These are phyloP conservation scores for Colinus virginianus DNA, from an alignment of 2,113 vertebrate genomes.

Conservation along the genomic window DNA sequence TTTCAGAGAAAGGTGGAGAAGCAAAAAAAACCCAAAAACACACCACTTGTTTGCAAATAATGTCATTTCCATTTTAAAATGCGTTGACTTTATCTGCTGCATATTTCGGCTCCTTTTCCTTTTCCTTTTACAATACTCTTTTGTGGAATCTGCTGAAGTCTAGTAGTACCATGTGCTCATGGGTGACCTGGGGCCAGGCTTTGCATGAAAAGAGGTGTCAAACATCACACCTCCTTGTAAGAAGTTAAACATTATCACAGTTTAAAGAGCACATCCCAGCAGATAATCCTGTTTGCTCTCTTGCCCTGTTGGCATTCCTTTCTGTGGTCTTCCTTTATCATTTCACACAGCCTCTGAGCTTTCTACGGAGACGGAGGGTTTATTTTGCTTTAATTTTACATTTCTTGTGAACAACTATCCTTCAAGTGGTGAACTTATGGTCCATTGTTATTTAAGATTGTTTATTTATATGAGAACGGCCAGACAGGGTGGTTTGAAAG, in stretches of 20 bases:
- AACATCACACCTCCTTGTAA: conserved; percentile 1
- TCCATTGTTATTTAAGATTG: not conserved
- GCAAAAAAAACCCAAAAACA: not conserved
- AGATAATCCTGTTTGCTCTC: conserved; percentile 25
- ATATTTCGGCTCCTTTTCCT: not conserved
- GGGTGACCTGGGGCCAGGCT: not conserved
- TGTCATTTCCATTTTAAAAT: conserved; percentile 56
- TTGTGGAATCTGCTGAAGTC: conserved; percentile 30
- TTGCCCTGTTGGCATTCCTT: conserved; percentile 29
- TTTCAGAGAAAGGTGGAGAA: not conserved
- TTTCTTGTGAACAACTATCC: not conserved
- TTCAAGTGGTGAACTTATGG: not conserved
- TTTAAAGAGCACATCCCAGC: conserved; percentile 41
- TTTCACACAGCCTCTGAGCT: not conserved
- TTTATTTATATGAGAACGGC: not conserved
- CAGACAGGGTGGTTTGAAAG: not conserved
- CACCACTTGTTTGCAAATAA: conserved; percentile 42
- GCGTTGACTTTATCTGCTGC: not conserved
- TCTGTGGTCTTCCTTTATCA: not conserved
- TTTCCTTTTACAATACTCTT: not conserved
- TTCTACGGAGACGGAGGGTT: not conserved
- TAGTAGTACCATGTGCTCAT: not conserved
- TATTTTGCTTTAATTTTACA: conserved; percentile 23
- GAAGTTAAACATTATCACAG: conserved; percentile 52
- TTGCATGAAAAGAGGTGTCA: not conserved